Conservation (phyloP, 2,797 vertebrate genomes). For the Somateria mollissima region DNA sequence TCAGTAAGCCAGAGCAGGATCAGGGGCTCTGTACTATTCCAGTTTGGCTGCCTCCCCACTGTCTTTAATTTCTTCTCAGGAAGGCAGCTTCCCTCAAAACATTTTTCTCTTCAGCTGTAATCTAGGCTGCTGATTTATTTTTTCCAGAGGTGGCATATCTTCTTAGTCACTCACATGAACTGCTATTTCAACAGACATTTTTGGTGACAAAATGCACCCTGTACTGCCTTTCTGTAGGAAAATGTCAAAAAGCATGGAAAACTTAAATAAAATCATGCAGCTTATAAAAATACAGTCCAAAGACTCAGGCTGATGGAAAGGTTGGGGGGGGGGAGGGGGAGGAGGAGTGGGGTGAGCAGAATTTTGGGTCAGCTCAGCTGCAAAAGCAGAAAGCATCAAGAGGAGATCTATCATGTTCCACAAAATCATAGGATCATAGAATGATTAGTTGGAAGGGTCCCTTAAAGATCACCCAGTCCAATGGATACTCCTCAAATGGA, state of each 20-base stretch:
- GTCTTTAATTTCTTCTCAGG: constrained; percentile 20
- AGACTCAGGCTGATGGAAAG: neutral
- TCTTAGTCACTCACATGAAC: constrained; percentile 7
- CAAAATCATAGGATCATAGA: neutral
- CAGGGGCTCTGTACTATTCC: neutral
- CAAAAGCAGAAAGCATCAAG: neutral
- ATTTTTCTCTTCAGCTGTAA: constrained; percentile 30
- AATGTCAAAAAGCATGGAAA: neutral
- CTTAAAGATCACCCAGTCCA: too few species aligned
- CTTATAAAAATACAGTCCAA: neutral
- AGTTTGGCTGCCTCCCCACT: neutral
- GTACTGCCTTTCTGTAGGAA: neutral
- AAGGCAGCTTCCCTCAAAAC: constrained; percentile 20
- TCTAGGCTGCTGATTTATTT: constrained; percentile 25
- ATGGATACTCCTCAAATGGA: neutral
- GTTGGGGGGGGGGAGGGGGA: too few species aligned
- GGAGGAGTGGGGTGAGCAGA: fast-evolving
- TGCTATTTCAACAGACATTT: constrained; percentile 16
- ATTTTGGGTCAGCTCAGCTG: neutral
- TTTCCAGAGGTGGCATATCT: constrained; percentile 42
- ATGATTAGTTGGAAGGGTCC: too few species aligned
- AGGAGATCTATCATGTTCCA: neutral
- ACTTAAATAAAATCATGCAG: neutral
- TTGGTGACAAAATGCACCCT: neutral
- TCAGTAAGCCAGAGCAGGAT: neutral